Evolutionary conservation across 2,797 vertebrate genomes (phyloP), one percentile per base, ranked within the genome.

Genomic region (Cynopterus sphinx): DNA sequence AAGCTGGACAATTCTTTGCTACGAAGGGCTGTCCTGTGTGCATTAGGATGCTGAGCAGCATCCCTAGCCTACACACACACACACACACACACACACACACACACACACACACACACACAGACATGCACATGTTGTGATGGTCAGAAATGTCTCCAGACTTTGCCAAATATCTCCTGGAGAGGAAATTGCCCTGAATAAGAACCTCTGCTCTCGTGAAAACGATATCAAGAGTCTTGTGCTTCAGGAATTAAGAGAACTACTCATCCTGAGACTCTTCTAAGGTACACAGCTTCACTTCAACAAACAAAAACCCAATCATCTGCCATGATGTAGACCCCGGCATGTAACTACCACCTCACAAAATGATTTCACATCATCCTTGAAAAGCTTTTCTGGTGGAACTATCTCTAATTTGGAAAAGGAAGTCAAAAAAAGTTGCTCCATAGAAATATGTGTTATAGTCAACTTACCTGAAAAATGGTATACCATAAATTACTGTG

Each of bases 331-430:
- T 57, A 89, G 31, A 92, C 12, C 26, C 31, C 33, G 65, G 31
- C 6, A 24, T 19, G 57, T 51, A 92, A 73, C 33, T 53, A 81
- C 39, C 59, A 88, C 9, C 43, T 55, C 33, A 59, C 33, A 57
- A 85, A 89, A 90, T 49, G 16, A 31, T 55, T 59, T 65, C 51
- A 83, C 28, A 31, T 84, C 71, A 22, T 75, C 81, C 8, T 63
- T 22, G 3, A 15, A 86, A 92, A 57, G 57, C 15, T 26, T 92
- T 87, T 78, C 77, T 43, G 53, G 31, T 84, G 43, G 46, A 95
- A 82, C 17, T 43, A 55, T 71, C 36, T 95, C 82, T 78, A 51
- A 43, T 65, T 86, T 85, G 49, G 51, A 81, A 92, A 96, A 92
- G 17, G 57, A 92, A 92, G 57, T 19, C 21, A n/a, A 70, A 82